Conservation (phyloP, 2,888 invertebrate genomes). For the Pheosia gnoma region DNA sequence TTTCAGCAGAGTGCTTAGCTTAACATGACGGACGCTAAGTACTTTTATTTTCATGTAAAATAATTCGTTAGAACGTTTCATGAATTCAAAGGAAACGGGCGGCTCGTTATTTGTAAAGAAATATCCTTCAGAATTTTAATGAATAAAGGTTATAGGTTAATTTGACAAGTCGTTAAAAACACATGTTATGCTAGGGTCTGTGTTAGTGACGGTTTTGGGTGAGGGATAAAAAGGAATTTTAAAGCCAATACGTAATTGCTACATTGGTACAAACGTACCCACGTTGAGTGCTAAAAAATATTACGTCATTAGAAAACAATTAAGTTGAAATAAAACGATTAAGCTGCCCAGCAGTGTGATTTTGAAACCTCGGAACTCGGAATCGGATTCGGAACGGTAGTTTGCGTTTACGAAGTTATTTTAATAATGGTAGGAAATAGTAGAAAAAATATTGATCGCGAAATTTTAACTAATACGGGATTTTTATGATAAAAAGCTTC, state of each 20-base stretch:
- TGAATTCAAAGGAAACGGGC: neutral
- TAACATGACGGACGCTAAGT: neutral
- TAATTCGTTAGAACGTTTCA: neutral
- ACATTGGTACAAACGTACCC: no score
- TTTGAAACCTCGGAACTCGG: no score
- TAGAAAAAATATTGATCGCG: no score
- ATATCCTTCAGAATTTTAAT: neutral
- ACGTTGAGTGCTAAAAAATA: neutral
- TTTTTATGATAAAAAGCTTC: no score
- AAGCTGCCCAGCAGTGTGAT: no score
- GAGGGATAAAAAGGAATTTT: neutral
- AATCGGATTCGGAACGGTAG: no score
- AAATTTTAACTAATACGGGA: no score
- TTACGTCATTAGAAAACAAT: neutral
- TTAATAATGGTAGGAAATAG: no score
- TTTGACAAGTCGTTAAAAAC: neutral
- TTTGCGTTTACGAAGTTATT: no score
- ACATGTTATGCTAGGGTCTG: neutral
- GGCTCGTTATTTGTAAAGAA: constrained; percentile 3
- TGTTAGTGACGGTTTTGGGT: neutral
- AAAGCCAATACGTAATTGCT: neutral
- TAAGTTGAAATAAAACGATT: no score
- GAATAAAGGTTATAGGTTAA: constrained; percentile 1
- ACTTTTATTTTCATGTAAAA: neutral
- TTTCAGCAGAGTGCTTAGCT: neutral